Evolutionary conservation across 2,113 vertebrate genomes (phyloP), one percentile per base, ranked within the genome.

Genomic region (Varanus salvator): DNA sequence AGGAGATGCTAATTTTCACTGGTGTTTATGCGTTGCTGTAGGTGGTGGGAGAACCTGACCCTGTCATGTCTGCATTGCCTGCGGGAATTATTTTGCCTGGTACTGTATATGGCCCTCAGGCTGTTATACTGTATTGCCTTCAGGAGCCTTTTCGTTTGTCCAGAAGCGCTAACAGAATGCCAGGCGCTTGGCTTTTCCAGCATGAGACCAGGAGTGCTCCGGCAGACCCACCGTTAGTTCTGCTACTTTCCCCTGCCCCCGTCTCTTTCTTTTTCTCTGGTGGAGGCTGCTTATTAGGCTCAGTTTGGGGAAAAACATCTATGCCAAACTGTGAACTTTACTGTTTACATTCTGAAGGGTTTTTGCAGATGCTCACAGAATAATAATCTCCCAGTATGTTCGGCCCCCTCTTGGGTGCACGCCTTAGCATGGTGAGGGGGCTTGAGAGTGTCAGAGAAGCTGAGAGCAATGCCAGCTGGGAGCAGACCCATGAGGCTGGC

Each of bases 21-120:
- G 72, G 38, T 34, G 52, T 29, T 80, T 84, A 74, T 48, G 14
- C 80, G 72, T 84, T 66, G 8, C 91, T 7, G 76, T 66, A 60
- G 87, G 5, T 50, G 52, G 75, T 69, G 85, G 86, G 57, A 87
- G 74, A 23, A 93, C n/a, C 31, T 94, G 85, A 66, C 5, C 31
- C 68, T 57, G 64, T 66, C 38, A 44, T 44, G 38, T 44, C 38
- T 44, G 38, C 38, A 44, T 44, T 44, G 38, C 38, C 1, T 44
- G 38, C 38, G 38, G 38, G 38, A 44, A 44, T 44, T 44, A 44
- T 69, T 6, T 21, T 8, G 69, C 6, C 48, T n/a, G 4, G 48
- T 72, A 11, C 48, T 68, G 15, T 25, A 54, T 3, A 44, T 44
- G 52, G 1, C n/a, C 17, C 19, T 29, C 19, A 14, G 71, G 6